Evolutionary conservation across 2,888 invertebrate species (phyloP).

Genomic region (Aplocera efformata): DNA sequence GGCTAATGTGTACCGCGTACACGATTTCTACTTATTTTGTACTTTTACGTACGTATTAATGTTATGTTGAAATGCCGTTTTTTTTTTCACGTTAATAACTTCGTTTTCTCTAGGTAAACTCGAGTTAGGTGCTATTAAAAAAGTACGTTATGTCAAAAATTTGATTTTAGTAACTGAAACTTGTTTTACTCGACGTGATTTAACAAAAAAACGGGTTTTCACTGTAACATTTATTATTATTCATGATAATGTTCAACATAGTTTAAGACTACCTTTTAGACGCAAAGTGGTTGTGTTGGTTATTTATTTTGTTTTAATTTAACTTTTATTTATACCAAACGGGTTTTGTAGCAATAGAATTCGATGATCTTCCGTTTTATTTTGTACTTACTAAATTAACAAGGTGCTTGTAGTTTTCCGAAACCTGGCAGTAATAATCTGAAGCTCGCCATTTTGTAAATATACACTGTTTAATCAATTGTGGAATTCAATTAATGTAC

Average conservation of each 20-base stretch:
- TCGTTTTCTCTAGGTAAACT: too few relatives aligned
- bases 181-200: too few relatives aligned
- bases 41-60: slow-evolving; percentile 16
- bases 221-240: slow-evolving; percentile 29
- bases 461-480: slow-evolving; percentile 56
- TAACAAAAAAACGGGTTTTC: too few relatives aligned
- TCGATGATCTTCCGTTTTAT: slow-evolving; percentile 63
- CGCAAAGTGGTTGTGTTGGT: slow-evolving; percentile 73
- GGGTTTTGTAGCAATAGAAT: slow-evolving; percentile 62
- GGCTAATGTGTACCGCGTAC: slow-evolving; percentile 28
- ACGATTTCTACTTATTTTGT: slow-evolving; percentile 37
- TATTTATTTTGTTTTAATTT: slow-evolving; percentile 76
- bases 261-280: slow-evolving; percentile 49
- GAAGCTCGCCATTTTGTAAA: slow-evolving; percentile 67
- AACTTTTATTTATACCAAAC: slow-evolving; percentile 73
- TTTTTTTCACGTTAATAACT: too few relatives aligned
- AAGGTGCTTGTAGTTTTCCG: slow-evolving; percentile 60
- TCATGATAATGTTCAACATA: slow-evolving; percentile 51
- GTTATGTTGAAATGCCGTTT: too few relatives aligned
- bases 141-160: too few relatives aligned
- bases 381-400: slow-evolving; percentile 67
- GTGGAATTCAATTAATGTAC: slow-evolving; percentile 67
- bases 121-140: too few relatives aligned
- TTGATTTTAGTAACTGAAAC: too few relatives aligned
- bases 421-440: slow-evolving; percentile 48